phyloP scores from a whole-genome alignment of 2,113 vertebrate species.

The Pogonocichla stellata region DNA sequence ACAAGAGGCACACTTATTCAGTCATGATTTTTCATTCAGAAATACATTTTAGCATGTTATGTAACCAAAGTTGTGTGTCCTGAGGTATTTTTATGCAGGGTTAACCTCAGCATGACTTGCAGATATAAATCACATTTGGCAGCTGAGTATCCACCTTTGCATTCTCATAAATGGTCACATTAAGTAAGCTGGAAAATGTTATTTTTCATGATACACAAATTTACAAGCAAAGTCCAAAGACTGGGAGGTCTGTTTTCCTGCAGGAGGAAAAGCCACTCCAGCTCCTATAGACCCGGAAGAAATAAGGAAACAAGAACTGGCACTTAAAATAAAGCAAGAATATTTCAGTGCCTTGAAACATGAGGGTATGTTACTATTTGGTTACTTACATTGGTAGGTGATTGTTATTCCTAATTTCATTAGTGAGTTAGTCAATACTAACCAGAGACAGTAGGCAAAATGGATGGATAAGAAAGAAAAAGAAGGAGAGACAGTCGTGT shows the following conservation, averaged over 20 bases:
- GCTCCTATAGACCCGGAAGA: constrained; percentile 48
- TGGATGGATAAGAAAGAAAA: not conserved
- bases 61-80: not conserved
- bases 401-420: not conserved
- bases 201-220: not conserved
- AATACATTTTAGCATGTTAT: not conserved
- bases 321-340: constrained; percentile 78
- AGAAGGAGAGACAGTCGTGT: not conserved
- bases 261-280: constrained; percentile 52
- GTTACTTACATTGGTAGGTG: not conserved
- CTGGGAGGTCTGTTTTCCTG: not conserved
- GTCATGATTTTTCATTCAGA: not conserved
- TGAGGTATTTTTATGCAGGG: not conserved
- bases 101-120: not conserved
- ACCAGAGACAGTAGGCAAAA: not conserved
- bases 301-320: constrained; percentile 58
- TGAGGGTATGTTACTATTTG: constrained; percentile 78
- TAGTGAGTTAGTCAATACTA: not conserved
- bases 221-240: not conserved
- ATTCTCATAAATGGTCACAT: not conserved
- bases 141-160: not conserved
- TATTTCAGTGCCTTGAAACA: constrained; percentile 76
- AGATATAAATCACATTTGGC: not conserved
- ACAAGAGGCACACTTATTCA: not conserved
- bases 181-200: not conserved